Evolutionary conservation across 2,797 vertebrate genomes (phyloP).

Genomic region (Argyrosomus regius): DNA sequence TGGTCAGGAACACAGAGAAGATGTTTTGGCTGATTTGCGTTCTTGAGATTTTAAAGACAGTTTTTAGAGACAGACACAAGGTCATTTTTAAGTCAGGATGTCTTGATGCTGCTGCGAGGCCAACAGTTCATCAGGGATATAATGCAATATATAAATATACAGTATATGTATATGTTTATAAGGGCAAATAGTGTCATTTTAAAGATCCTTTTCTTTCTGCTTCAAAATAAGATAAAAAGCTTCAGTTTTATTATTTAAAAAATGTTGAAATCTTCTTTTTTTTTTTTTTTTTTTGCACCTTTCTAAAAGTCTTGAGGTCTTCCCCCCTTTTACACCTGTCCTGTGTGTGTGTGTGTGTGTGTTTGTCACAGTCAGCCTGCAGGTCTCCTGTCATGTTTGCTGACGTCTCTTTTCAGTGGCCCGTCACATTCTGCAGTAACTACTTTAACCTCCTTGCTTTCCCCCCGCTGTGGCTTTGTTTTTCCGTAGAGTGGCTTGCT

Average conservation of each 20-base stretch:
- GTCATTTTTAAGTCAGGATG: conserved; percentile 20
- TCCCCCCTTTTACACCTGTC: conserved; percentile 5
- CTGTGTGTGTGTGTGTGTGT: neutral
- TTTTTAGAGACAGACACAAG: conserved; percentile 25
- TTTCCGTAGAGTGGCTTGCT: conserved; percentile 24
- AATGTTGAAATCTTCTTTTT: neutral
- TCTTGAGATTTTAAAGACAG: conserved; percentile 30
- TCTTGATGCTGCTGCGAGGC: neutral
- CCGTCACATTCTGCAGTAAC: conserved; percentile 49
- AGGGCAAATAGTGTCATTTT: neutral
- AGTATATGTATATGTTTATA: neutral
- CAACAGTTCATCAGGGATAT: neutral
- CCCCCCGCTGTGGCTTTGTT: conserved; percentile 16
- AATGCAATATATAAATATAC: neutral
- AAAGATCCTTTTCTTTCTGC: neutral
- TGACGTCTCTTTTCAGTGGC: conserved; percentile 36
- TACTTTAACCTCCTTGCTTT: conserved; percentile 29
- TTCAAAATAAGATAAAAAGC: no score
- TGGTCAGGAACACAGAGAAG: conserved; percentile 51
- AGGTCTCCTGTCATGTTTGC: conserved; percentile 19
- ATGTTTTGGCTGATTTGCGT: conserved; percentile 42
- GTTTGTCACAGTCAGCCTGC: conserved; percentile 2
- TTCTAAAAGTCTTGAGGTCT: neutral
- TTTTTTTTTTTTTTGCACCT: neutral
- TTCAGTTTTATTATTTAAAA: neutral